These are phyloP conservation scores for Dioctria linearis DNA, from an alignment of 2,888 invertebrate species.

Conservation along the genomic window DNA sequence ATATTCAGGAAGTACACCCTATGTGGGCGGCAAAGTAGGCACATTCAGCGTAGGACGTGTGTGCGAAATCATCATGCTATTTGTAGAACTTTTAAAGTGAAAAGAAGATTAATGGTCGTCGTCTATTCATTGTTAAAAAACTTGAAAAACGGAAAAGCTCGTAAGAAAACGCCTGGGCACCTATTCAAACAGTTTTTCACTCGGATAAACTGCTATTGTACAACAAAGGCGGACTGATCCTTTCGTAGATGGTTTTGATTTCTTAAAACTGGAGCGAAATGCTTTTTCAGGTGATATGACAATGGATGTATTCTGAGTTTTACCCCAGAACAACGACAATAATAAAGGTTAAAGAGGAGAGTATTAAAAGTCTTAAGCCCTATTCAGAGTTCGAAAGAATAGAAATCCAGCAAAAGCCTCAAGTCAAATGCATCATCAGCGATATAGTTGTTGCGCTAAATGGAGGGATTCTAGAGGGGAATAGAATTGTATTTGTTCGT, in stretches of 20 bases:
- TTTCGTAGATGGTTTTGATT: constrained; percentile 31
- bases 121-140: constrained; percentile 45
- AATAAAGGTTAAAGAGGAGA: not conserved
- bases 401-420: not conserved
- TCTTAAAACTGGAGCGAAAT: constrained; percentile 29
- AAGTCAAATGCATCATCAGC: constrained; percentile 18
- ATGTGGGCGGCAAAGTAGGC: not conserved
- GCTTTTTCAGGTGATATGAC: constrained; percentile 25
- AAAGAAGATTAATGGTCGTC: constrained; percentile 49
- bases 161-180: constrained; percentile 29
- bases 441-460: not conserved
- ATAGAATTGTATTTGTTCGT: not conserved
- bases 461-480: not conserved
- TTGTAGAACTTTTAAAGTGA: constrained; percentile 46
- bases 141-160: constrained; percentile 46
- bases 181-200: constrained; percentile 45
- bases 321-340: not conserved
- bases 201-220: constrained; percentile 37
- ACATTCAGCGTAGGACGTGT: not conserved
- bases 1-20: not conserved
- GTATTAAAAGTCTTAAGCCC: constrained; percentile 34
- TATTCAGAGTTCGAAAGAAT: constrained; percentile 16
- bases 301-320: not conserved
- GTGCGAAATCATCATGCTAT: constrained; percentile 41
- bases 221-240: not conserved